Evolutionary conservation across 1,140 invertebrate genomes (phyloP), one percentile per base, ranked within the genome.

Genomic region (Nasonia giraulti): DNA sequence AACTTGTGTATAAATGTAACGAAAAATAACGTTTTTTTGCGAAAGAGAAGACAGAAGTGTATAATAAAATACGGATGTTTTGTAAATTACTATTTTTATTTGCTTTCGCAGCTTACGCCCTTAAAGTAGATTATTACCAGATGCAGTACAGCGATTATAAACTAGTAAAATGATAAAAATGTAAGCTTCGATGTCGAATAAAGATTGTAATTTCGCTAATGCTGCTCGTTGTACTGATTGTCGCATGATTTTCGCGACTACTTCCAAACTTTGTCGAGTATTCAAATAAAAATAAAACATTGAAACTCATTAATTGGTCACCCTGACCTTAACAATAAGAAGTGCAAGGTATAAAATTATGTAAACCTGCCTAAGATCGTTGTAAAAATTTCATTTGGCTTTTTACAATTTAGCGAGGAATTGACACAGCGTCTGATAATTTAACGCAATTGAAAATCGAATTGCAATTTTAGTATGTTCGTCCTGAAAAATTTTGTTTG

Each of bases 221-320:
- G 31, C 31, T 86, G 80, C 76, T 86, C 74, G 68, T 68, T 85
- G 66, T 62, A 50, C 71, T 78, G n/a, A 81, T 31, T 62, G n/a
- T 75, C 20, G 50, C 73, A n/a, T 75, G 20, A 37, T 62, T 85
- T 33, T 50, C 33, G n/a, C 80, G 75, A 82, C 40, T 80, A 84
- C 55, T 79, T 85, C 69, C 84, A 82, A 68, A 80, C 66, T 76
- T 77, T 66, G 33, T 75, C 17, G 68, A 81, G 80, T 82, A 74
- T 82, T 55, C 31, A 23, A 55, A 37, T 17, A 82, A 44, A 69
- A 69, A 71, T 31, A 71, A 71, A 40, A 75, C 12, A 75, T 75
- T 33, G 1, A 71, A 27, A 71, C 10, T 33, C 68, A 17, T 71
- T 71, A 33, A 71, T 71, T 11, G 68, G 31, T 62, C 55, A 62